phyloP scores from a whole-genome alignment of 2,113 vertebrate genomes.

The Halichoeres trimaculatus region DNA sequence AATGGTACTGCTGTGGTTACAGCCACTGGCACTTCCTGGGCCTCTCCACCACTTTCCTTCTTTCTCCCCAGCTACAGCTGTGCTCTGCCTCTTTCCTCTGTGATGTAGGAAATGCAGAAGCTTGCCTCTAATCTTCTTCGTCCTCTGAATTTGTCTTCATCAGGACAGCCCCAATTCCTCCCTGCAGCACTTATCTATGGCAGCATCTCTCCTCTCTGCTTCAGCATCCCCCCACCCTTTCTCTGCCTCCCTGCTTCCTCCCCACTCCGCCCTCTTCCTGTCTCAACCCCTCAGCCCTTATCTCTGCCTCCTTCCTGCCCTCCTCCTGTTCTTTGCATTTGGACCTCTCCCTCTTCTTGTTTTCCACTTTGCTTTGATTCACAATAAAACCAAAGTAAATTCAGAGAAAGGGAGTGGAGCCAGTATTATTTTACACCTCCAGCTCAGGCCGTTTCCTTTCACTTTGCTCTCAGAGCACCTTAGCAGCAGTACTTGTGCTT shows the following conservation, averaged over 20 bases:
- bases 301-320: conserved; percentile 64
- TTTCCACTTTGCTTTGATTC: conserved; percentile 74
- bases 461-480: conserved; percentile 61
- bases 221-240: conserved; percentile 59
- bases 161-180: conserved; percentile 76
- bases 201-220: conserved; percentile 74
- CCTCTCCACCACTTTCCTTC: conserved; percentile 39
- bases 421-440: conserved; percentile 60
- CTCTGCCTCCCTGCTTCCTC: conserved; percentile 69
- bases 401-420: conserved; percentile 41
- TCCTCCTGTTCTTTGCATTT: conserved; percentile 63
- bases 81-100: conserved; percentile 28
- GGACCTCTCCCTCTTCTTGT: conserved; percentile 71
- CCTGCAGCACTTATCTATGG: conserved; percentile 72
- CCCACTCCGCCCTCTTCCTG: conserved; percentile 72
- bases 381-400: conserved; percentile 69
- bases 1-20: conserved; percentile 60
- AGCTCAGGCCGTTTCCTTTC: conserved; percentile 64
- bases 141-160: conserved; percentile 73
- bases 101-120: conserved; percentile 62
- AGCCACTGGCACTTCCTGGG: conserved; percentile 68
- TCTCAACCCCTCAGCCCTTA: conserved; percentile 69
- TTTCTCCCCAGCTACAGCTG: conserved; percentile 28
- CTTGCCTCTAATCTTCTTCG: conserved; percentile 68
- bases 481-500: conserved; percentile 56